Evolutionary conservation across 2,113 vertebrate species (phyloP).

Genomic region (Balaenoptera acutorostrata): DNA sequence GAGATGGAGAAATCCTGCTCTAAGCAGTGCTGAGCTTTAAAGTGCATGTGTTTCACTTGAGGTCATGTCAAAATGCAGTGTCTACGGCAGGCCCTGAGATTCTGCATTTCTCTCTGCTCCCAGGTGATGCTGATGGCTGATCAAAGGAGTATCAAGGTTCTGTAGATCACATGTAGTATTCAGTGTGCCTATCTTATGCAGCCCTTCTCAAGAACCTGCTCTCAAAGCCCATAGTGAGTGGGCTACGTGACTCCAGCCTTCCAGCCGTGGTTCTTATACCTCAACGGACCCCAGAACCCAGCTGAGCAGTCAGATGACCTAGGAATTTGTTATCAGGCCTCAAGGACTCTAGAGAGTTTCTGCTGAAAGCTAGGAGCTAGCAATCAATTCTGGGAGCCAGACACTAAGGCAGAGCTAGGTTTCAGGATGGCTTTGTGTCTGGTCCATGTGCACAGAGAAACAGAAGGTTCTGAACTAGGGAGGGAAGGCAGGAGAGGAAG

Average conservation of each 20-base stretch:
- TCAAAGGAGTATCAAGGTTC: neutral
- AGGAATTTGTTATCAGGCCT: neutral
- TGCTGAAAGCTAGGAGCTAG: neutral
- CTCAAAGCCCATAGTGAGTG: neutral
- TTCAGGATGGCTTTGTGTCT: neutral
- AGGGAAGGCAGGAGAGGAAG: neutral
- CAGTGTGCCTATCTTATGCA: neutral
- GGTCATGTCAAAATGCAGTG: neutral
- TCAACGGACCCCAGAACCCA: neutral
- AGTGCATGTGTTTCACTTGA: neutral
- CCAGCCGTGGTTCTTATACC: neutral
- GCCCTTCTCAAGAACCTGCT: neutral
- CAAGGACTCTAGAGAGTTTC: neutral
- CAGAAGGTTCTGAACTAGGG: neutral
- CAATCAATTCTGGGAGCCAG: neutral
- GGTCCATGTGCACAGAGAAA: neutral
- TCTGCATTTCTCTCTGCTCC: neutral
- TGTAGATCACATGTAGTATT: neutral
- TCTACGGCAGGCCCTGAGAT: neutral
- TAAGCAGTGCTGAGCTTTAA: neutral
- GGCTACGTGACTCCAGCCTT: neutral
- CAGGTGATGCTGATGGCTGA: neutral
- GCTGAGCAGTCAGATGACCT: neutral
- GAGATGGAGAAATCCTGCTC: neutral
- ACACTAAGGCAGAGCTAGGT: neutral